Percentiles rank a stretch among this genome's conserved stretches.
phyloP scores from a whole-genome alignment of 2,888 invertebrate genomes.

The Perizoma flavofasciatum region DNA sequence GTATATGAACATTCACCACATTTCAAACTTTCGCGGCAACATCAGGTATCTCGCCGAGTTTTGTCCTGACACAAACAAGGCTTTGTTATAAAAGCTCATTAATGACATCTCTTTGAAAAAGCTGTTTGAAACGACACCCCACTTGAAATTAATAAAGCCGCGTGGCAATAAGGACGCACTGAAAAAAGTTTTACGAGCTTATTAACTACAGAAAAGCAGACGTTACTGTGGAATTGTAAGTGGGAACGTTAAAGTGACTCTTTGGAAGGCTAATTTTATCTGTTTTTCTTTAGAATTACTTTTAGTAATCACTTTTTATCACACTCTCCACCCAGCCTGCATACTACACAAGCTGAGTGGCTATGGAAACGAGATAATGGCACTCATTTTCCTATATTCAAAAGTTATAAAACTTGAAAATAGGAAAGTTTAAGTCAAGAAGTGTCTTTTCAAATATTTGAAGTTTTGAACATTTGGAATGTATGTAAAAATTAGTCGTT shows the following conservation, averaged over 20 bases:
- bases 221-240: constrained; percentile 4
- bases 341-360: no score
- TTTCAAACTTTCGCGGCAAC: constrained; percentile 14
- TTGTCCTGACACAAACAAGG: constrained; percentile 17
- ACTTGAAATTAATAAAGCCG: constrained; percentile 14
- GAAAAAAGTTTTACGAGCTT: constrained; percentile 9
- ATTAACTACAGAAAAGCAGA: constrained; percentile 13
- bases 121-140: constrained; percentile 20
- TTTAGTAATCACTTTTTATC: no score
- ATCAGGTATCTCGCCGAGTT: constrained; percentile 5
- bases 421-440: no score
- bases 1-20: constrained; percentile 1
- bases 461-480: no score
- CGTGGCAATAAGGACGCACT: constrained; percentile 13
- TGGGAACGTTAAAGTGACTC: neutral
- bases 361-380: no score
- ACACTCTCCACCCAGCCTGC: no score
- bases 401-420: no score
- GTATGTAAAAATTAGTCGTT: no score
- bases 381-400: no score
- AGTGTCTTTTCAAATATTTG: no score
- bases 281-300: no score
- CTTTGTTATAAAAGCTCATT: constrained; percentile 24
- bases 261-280: neutral
- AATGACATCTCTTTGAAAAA: constrained; percentile 23